phyloP scores from a whole-genome alignment of 2,888 invertebrate species.

The Oxycera nigricornis region DNA sequence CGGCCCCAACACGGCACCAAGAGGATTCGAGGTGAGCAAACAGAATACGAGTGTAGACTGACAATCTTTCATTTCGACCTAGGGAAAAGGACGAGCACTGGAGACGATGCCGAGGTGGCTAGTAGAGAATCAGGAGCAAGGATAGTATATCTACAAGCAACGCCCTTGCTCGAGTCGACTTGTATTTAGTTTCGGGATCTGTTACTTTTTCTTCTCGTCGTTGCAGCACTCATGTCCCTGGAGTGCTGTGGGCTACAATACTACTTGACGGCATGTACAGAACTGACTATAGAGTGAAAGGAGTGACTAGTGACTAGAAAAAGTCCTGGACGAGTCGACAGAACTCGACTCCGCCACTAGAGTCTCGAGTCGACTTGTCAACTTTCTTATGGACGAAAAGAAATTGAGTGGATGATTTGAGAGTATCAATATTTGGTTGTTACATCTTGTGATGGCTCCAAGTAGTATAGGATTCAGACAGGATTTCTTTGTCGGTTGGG shows the following conservation, averaged over 20 bases:
- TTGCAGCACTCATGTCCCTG: constrained; percentile 16
- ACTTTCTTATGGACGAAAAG: constrained; percentile 34
- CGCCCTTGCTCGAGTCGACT: background rate
- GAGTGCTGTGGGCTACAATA: constrained; percentile 24
- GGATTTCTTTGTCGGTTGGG: constrained; percentile 28
- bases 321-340: constrained; percentile 3
- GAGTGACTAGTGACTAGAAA: constrained; percentile 1
- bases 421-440: constrained; percentile 38
- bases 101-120: background rate
- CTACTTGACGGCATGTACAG: background rate
- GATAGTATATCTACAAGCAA: background rate
- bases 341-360: background rate
- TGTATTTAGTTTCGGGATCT: constrained; percentile 31
- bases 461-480: constrained; percentile 26
- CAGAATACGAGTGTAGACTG: constrained; percentile 27
- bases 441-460: constrained; percentile 23
- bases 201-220: constrained; percentile 33
- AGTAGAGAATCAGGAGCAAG: background rate
- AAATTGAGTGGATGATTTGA: constrained; percentile 40
- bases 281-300: background rate
- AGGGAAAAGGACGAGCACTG: background rate
- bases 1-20: constrained; percentile 23
- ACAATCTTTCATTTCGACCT: constrained; percentile 23
- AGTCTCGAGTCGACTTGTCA: constrained; percentile 28
- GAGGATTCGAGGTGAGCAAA: constrained; percentile 38